Percentiles rank a stretch among this genome's conserved stretches.
Conservation (phyloP, 2,797 vertebrate species). For the Oreonectes daqikongensis region DNA sequence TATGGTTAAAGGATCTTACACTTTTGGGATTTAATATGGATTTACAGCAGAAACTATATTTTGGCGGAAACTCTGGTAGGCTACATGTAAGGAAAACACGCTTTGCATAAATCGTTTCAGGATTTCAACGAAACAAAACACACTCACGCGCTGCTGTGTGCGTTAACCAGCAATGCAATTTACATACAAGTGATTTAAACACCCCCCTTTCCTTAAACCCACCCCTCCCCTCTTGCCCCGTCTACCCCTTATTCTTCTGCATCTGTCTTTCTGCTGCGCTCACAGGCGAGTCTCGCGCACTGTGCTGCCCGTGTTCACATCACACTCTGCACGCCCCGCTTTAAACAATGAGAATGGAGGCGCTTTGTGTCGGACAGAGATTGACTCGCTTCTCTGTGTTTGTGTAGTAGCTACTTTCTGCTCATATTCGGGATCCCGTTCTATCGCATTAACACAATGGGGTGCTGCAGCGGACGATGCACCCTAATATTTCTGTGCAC, state of each 20-base stretch:
- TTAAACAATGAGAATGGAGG: slow-evolving; percentile 38
- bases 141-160: not conserved
- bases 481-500: slow-evolving; percentile 86
- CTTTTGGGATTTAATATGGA: not conserved
- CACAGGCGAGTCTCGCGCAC: slow-evolving; percentile 42
- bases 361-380: slow-evolving; percentile 39
- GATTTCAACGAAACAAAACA: not conserved
- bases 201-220: not conserved
- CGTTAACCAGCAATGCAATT: not conserved
- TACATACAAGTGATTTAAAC: slow-evolving; percentile 14
- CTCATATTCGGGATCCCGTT: slow-evolving; percentile 54
- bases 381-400: slow-evolving; percentile 22
- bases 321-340: slow-evolving; percentile 12
- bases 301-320: not conserved
- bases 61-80: not conserved
- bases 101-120: not conserved
- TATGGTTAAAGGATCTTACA: too few species aligned
- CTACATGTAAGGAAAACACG: not conserved
- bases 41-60: not conserved
- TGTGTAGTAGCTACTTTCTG: slow-evolving; percentile 44
- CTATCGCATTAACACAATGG: slow-evolving; percentile 75
- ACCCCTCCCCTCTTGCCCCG: slow-evolving; percentile 10
- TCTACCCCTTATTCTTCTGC: not conserved
- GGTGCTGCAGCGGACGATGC: slow-evolving; percentile 89
- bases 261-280: slow-evolving; percentile 9